Evolutionary conservation across 2,113 vertebrate species (phyloP).

Genomic region (Gallinago media): DNA sequence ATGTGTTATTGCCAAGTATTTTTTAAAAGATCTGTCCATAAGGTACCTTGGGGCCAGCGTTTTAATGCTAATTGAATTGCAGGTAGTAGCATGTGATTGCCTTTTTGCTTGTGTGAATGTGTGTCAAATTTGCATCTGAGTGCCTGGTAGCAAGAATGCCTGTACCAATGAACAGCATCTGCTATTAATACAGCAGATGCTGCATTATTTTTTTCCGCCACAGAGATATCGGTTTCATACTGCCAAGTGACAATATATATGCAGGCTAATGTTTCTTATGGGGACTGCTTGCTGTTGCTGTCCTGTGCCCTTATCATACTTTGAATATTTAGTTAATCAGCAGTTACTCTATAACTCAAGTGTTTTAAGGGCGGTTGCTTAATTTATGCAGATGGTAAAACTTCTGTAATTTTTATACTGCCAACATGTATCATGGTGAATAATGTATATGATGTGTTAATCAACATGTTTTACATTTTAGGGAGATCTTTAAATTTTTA

Average conservation of each 20-base stretch:
- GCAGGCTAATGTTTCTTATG: background rate
- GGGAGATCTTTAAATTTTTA: background rate
- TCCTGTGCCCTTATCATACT: background rate
- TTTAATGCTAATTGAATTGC: constrained; percentile 28
- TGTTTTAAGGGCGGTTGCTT: background rate
- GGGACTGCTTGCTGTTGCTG: background rate
- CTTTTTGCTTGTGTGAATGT: background rate
- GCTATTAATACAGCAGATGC: background rate
- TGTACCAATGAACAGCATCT: background rate
- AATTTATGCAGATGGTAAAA: constrained; percentile 3
- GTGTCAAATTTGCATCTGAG: background rate
- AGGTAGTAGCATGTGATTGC: background rate
- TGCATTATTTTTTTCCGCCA: background rate
- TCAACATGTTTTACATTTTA: background rate
- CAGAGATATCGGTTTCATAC: background rate
- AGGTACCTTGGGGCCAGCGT: background rate
- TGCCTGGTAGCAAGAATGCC: background rate
- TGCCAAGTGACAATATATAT: background rate
- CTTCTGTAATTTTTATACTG: background rate
- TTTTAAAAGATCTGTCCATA: background rate
- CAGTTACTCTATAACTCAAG: background rate
- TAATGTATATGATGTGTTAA: background rate
- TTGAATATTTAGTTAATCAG: background rate
- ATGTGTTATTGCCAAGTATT: background rate
- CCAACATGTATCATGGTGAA: background rate